A percentile compares a stretch with the other conserved stretches of the same genome.
These are phyloP conservation scores for Baryphthengus martii DNA, from an alignment of 2,113 vertebrate genomes.

Conservation along the genomic window DNA sequence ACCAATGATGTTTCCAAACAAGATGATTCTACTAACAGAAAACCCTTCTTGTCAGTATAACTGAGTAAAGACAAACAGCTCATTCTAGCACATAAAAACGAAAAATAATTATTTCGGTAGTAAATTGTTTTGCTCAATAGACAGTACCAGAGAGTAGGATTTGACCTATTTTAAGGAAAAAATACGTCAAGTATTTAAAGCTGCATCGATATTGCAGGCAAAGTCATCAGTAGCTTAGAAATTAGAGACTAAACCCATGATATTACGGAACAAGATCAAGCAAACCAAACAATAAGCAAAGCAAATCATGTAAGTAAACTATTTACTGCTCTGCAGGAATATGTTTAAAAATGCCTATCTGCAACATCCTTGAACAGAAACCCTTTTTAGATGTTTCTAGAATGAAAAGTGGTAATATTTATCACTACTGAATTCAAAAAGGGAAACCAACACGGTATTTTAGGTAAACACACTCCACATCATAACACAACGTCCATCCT, in stretches of 20 bases:
- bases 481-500: rapidly evolving
- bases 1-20: background rate
- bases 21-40: background rate
- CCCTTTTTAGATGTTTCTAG: background rate
- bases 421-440: too few relatives aligned
- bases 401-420: background rate
- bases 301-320: background rate
- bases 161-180: background rate
- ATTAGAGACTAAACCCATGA: background rate
- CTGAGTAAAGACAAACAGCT: background rate
- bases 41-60: background rate
- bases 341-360: background rate
- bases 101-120: background rate
- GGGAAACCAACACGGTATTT: background rate
- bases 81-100: background rate
- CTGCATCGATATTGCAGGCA: background rate
- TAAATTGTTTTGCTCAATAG: background rate
- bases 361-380: background rate
- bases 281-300: background rate
- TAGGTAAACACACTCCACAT: background rate
- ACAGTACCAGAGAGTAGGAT: background rate
- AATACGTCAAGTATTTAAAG: background rate
- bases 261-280: background rate
- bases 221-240: background rate
- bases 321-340: background rate